Evolutionary conservation across 1,140 invertebrate genomes (phyloP).

Genomic region (Parasteatoda tepidariorum): DNA sequence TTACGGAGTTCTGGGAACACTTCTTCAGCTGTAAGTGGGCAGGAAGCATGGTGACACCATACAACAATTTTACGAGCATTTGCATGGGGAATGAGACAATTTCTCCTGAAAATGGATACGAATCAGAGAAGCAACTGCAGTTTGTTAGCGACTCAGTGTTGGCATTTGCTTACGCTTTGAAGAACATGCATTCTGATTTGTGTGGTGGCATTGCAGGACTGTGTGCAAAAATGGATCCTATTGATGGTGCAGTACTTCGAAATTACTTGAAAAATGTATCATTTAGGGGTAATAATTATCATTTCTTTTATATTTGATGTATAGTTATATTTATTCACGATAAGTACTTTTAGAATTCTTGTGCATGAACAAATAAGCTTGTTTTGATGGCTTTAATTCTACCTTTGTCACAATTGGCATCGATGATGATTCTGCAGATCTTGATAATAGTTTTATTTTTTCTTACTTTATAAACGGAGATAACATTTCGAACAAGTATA

Average conservation of each 20-base stretch:
- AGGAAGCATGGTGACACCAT: slow-evolving; percentile 80
- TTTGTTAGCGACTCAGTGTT: slow-evolving; percentile 93
- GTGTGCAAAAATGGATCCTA: slow-evolving; percentile 88
- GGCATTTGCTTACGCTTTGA: slow-evolving; percentile 88
- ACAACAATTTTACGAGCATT: slow-evolving; percentile 79
- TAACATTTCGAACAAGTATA: too few species aligned
- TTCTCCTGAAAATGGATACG: slow-evolving; percentile 74
- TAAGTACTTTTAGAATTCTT: too few species aligned
- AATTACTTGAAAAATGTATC: slow-evolving; percentile 85
- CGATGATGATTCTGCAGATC: too few species aligned
- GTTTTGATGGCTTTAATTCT: too few species aligned
- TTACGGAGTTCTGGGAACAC: slow-evolving; percentile 94
- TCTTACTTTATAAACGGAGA: too few species aligned
- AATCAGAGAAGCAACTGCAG: slow-evolving; percentile 88
- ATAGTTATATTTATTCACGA: too few species aligned
- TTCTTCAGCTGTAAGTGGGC: slow-evolving; percentile 78
- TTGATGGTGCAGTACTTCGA: slow-evolving; percentile 85
- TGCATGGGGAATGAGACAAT: slow-evolving; percentile 73
- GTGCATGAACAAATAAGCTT: too few species aligned
- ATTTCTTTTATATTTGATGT: background rate
- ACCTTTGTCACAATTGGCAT: too few species aligned
- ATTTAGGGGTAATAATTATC: slow-evolving; percentile 79
- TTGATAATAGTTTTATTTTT: too few species aligned
- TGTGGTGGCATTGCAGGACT: slow-evolving; percentile 77
- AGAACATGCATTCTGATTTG: slow-evolving; percentile 86